Evolutionary conservation across 2,888 invertebrate genomes (phyloP), one percentile per base, ranked within the genome.

Genomic region (Drosophila nigricruria): DNA sequence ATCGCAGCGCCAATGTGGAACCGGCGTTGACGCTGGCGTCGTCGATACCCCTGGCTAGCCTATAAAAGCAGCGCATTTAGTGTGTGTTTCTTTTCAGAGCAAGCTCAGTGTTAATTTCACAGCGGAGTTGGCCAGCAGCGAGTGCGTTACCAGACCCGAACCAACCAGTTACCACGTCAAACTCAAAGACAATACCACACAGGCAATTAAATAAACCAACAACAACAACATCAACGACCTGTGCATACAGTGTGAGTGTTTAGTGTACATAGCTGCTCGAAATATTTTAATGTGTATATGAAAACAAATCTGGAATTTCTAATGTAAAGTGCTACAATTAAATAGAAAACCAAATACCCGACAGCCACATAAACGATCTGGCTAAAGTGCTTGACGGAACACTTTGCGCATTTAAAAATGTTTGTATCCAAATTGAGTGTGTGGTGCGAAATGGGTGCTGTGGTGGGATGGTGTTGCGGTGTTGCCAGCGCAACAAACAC

Each of bases 11-110:
- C 57, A 66, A 52, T 58, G 64, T 64, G 60, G 71, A 79, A 69
- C 79, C 62, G 61, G 56, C 61, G 52, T 16, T 57, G 58, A 38
- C 60, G 56, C 56, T 36, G 45, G n/a, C 59, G 52, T 49, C 32
- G 63, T 36, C 36, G 65, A 16, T 36, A 63, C 38, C 45, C 42
- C 57, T 57, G 47, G 66, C 57, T 67, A 57, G 78, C 79, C 91
- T 91, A 91, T 91, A 91, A 91, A 91, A 91, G 82, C 81, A 57
- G 79, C 75, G 72, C 84, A 91, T 92, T 92, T 92, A 87, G 88
- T 82, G 77, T 81, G 89, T 67, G 83, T 81, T 85, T 86, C 83
- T 91, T 91, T 92, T 90, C 77, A 78, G 81, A 85, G 88, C 80
- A 82, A 82, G 85, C 88, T 92, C 92, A 92, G 92, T 92, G 90